Percentiles rank a stretch among this genome's conserved stretches.
phyloP scores from a whole-genome alignment of 2,888 invertebrate species.

The Volucella inanis region DNA sequence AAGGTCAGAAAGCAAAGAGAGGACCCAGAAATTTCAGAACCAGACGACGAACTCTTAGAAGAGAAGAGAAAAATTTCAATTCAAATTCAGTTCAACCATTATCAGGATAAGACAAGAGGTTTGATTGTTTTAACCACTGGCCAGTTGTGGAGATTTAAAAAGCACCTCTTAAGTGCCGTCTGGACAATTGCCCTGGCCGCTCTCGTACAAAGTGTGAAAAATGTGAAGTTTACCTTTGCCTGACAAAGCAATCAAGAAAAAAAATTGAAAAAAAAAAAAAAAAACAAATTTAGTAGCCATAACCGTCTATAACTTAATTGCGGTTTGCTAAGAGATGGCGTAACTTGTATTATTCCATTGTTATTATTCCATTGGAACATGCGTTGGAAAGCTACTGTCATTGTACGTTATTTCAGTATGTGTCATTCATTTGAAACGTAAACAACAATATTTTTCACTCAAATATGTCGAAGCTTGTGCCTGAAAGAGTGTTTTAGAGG shows the following conservation, averaged over 20 bases:
- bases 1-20: not conserved
- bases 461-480: too few species aligned
- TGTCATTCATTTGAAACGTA: too few species aligned
- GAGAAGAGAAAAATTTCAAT: conserved; percentile 4
- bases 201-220: conserved; percentile 4
- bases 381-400: too few species aligned
- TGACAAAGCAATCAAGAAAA: not conserved
- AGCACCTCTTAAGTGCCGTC: too few species aligned
- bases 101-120: conserved; percentile 4
- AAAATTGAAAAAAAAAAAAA: not conserved
- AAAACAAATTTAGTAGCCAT: not conserved
- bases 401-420: too few species aligned
- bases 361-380: too few species aligned
- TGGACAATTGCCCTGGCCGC: not conserved
- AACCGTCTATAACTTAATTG: too few species aligned
- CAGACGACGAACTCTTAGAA: not conserved
- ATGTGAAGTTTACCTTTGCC: not conserved
- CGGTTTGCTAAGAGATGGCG: too few species aligned
- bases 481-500: too few species aligned
- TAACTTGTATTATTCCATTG: too few species aligned
- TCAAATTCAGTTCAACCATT: not conserved
- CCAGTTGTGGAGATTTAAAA: too few species aligned
- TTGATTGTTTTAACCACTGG: not conserved
- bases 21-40: not conserved
- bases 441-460: too few species aligned